Evolutionary conservation across 2,113 vertebrate species (phyloP).

Genomic region (Apodemus speciosus): DNA sequence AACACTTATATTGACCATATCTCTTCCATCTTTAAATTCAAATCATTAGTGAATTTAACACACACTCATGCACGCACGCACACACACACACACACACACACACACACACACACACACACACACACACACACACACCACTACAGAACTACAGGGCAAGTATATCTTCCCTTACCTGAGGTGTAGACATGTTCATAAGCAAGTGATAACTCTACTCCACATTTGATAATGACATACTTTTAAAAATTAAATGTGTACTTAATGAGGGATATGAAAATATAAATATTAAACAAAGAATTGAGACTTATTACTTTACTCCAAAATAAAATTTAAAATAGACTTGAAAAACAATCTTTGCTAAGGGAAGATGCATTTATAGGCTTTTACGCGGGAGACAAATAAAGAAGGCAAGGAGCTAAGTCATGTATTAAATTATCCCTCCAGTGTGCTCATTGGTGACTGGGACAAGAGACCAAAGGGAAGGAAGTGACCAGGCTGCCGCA

Average conservation of each 20-base stretch:
- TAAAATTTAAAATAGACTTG: background rate
- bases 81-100: background rate
- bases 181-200: rapidly evolving
- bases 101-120: background rate
- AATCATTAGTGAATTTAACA: background rate
- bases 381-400: background rate
- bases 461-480: background rate
- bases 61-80: background rate
- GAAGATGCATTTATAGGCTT: background rate
- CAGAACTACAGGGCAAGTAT: background rate
- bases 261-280: background rate
- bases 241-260: background rate
- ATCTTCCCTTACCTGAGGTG: background rate
- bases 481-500: background rate
- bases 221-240: background rate
- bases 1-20: background rate
- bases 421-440: too few species aligned
- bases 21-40: background rate
- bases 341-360: background rate
- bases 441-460: background rate
- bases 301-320: background rate
- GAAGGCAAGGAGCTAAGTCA: background rate
- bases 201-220: background rate
- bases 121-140: background rate
- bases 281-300: background rate